Evolutionary conservation across 2,797 vertebrate species (phyloP), one percentile per base, ranked within the genome.

Genomic region (Lindbergichthys nudifrons): DNA sequence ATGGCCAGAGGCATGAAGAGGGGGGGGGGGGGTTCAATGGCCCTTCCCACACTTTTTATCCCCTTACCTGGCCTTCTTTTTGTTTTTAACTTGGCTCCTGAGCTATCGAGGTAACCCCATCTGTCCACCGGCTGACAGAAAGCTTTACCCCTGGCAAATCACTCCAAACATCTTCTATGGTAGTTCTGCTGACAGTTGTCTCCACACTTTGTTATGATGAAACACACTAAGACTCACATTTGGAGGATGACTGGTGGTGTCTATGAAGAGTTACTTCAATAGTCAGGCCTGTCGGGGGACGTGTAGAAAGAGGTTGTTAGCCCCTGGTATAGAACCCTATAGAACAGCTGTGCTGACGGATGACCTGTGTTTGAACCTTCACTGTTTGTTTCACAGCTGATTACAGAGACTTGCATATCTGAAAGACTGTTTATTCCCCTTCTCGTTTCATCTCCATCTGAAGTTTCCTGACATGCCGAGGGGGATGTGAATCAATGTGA

Each of bases 371-470:
- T 14, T 93, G 90, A 95, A 93, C 92, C 70, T 74, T 43, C 36
- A 48, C 80, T 85, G 89, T 92, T 93, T 91, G 81, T 88, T 86
- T 85, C 80, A 77, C 81, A 80, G 84, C 86, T 92, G 88, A 92
- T 94, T 91, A 91, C 81, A 88, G 79, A 86, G 72, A 65, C 90
- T 87, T 84, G 85, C 88, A 93, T 93, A 92, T 92, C 89, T 89
- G 84, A 90, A 84, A 85, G 84, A 81, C 78, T 89, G 88, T 91
- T 93, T 92, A 88, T 91, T 92, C 80, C 77, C 63, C 77, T 76
- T 82, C 86, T 71, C 81, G 78, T 94, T 95, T 94, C 90, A 95
- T 95, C 92, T 93, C 87, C 80, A 79, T 87, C 90, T 91, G 85
- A 92, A 91, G 91, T 91, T 93, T 93, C 89, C 89, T 88, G 93